A percentile compares a stretch with the other conserved stretches of the same genome.
Evolutionary conservation across 2,113 vertebrate species (phyloP).

Genomic region (Fregetta grallaria): DNA sequence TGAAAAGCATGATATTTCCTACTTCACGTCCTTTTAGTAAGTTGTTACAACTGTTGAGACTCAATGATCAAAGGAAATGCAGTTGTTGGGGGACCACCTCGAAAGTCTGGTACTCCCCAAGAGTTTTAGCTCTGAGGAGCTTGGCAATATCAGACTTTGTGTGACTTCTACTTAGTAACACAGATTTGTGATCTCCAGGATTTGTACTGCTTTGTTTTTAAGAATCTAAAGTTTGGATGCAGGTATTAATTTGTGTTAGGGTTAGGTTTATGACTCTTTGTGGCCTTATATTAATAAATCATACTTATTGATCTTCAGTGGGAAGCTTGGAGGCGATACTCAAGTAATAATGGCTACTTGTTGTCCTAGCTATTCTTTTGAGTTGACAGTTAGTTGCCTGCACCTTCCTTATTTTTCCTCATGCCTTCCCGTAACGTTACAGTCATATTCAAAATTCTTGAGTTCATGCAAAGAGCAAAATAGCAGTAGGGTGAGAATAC

Average conservation of each 20-base stretch:
- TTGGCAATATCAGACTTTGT: neutral
- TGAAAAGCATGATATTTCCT: neutral
- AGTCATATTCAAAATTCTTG: neutral
- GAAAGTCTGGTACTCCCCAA: neutral
- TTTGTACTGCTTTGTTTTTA: neutral
- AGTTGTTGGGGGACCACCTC: neutral
- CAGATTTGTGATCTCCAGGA: neutral
- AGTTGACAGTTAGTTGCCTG: neutral
- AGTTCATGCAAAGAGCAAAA: neutral
- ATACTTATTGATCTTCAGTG: neutral
- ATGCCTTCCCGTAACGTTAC: neutral
- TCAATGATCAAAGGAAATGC: neutral
- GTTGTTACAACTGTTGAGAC: neutral
- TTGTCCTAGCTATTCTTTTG: neutral
- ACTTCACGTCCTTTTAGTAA: neutral
- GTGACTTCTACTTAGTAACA: neutral
- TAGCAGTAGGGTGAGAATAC: neutral
- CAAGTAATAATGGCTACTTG: neutral
- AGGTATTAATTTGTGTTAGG: neutral
- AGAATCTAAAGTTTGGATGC: neutral
- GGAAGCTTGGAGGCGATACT: neutral
- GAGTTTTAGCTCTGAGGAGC: neutral
- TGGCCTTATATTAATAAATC: neutral
- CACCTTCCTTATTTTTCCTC: neutral
- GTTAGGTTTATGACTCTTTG: neutral